phyloP scores from a whole-genome alignment of 1,140 invertebrate genomes.

The Drosophila jambulina region DNA sequence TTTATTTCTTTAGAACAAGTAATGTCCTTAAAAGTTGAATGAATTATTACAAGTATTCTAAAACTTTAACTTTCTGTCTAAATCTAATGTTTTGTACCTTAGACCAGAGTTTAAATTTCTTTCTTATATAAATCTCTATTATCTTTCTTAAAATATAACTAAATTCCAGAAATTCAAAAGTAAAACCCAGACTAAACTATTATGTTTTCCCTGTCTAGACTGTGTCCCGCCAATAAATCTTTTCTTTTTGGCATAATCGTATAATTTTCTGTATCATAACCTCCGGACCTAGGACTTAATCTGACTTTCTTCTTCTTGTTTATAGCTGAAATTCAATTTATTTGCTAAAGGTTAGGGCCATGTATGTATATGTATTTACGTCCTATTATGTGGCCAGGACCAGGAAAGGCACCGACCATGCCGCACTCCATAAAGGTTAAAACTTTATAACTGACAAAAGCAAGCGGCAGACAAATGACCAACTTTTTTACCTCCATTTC shows the following conservation, averaged over 20 bases:
- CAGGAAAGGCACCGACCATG: constrained; percentile 27
- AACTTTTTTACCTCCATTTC: constrained; percentile 55
- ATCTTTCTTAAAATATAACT: background rate
- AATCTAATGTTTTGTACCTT: no score
- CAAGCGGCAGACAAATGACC: constrained; percentile 63
- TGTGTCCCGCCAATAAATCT: constrained; percentile 23
- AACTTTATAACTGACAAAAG: constrained; percentile 71
- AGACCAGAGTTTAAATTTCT: no score
- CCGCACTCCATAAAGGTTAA: constrained; percentile 66
- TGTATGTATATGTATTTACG: constrained; percentile 18
- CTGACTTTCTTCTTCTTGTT: constrained; percentile 17
- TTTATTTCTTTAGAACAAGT: constrained; percentile 1
- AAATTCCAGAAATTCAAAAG: background rate
- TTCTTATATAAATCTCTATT: background rate
- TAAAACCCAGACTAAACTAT: background rate
- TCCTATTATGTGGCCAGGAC: constrained; percentile 42
- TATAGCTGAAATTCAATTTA: constrained; percentile 28
- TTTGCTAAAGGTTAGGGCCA: background rate
- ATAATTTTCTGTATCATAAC: constrained; percentile 32
- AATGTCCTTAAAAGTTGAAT: background rate
- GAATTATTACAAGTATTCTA: background rate
- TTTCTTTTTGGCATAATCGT: constrained; percentile 9
- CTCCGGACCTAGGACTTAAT: constrained; percentile 4
- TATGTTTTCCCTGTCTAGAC: constrained; percentile 18
- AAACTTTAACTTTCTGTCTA: background rate